phyloP scores from a whole-genome alignment of 2,797 vertebrate species.

The Gouania willdenowi region DNA sequence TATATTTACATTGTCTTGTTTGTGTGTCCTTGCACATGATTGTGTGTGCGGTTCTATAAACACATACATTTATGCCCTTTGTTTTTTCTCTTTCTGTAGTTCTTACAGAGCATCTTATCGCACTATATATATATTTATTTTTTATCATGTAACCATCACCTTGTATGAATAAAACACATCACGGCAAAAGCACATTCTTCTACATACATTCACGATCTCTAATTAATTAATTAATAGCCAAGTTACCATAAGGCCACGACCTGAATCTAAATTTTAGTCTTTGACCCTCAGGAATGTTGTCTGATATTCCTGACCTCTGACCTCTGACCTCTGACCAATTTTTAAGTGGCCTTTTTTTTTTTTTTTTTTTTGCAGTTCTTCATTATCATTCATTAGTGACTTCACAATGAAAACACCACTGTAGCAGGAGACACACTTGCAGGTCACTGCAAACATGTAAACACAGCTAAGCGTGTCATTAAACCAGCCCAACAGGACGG shows the following conservation, averaged over 20 bases:
- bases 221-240: conserved; percentile 87
- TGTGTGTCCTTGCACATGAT: conserved; percentile 17
- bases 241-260: conserved; percentile 92
- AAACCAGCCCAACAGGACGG: conserved; percentile 14
- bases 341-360: conserved; percentile 12
- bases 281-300: conserved; percentile 29
- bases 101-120: conserved; percentile 53
- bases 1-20: conserved; percentile 46
- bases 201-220: conserved; percentile 52
- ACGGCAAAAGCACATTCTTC: conserved; percentile 4
- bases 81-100: conserved; percentile 46
- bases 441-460: conserved; percentile 71
- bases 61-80: conserved; percentile 33
- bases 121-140: conserved; percentile 10
- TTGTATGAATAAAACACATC: conserved; percentile 18
- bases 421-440: conserved; percentile 30
- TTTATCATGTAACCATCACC: conserved; percentile 8
- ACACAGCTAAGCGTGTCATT: conserved; percentile 53
- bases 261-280: conserved; percentile 51
- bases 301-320: conserved; percentile 22
- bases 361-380: conserved; percentile 9
- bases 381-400: conserved; percentile 21
- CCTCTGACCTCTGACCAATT: conserved; percentile 22
- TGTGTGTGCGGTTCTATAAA: conserved; percentile 20
- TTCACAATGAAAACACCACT: conserved; percentile 40